A percentile compares a stretch with the other conserved stretches of the same genome.
Conservation (phyloP, 2,797 vertebrate species). For the Lepidocolaptes lacrymiger region DNA sequence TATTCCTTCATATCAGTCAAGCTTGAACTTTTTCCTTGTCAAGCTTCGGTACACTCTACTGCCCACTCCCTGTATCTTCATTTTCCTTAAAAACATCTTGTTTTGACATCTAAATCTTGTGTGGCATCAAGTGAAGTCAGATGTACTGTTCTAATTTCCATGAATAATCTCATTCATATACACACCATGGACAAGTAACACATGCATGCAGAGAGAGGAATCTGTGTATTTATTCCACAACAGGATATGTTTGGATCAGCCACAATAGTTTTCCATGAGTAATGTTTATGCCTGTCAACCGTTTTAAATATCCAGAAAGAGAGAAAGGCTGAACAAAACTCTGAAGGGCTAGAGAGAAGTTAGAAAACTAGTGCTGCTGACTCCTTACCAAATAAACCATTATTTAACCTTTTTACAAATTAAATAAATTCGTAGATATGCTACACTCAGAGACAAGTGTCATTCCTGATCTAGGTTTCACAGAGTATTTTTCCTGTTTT, state of each 20-base stretch:
- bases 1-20: background rate
- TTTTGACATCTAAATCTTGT: background rate
- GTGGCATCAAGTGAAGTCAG: background rate
- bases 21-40: background rate
- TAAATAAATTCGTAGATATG: background rate
- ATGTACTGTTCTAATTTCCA: background rate
- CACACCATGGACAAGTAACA: background rate
- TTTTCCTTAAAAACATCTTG: background rate
- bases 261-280: background rate
- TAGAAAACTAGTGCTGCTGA: background rate
- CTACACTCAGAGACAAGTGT: background rate
- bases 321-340: background rate
- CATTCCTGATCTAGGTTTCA: constrained; percentile 1
- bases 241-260: background rate
- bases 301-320: background rate
- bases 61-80: background rate
- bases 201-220: background rate
- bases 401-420: background rate
- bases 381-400: background rate
- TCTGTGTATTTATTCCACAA: background rate
- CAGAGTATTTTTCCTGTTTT: background rate
- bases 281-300: background rate
- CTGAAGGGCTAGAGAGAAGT: background rate
- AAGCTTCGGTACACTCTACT: background rate
- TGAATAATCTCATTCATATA: background rate